phyloP scores from a whole-genome alignment of 2,113 vertebrate species.

The Copsychus sechellarum region DNA sequence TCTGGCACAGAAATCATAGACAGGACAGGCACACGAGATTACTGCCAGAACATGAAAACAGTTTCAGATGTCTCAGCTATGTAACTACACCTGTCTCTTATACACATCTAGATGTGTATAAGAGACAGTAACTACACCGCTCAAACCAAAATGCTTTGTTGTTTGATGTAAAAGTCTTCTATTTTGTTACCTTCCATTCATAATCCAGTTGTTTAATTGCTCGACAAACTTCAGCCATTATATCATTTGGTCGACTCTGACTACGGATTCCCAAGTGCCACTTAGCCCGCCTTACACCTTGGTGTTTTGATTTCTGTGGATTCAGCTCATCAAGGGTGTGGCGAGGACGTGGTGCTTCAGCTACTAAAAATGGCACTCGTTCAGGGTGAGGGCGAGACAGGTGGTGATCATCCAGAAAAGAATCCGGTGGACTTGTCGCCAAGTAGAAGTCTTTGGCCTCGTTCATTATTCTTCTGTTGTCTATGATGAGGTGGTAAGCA shows the following conservation, averaged over 20 bases:
- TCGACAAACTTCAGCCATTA: slow-evolving; percentile 97
- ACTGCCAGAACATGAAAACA: neutral
- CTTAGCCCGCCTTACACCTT: slow-evolving; percentile 92
- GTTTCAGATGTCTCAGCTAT: neutral
- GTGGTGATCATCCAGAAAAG: slow-evolving; percentile 92
- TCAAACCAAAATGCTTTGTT: neutral
- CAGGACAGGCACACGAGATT: neutral
- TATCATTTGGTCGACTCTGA: slow-evolving; percentile 95
- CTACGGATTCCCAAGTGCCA: slow-evolving; percentile 98
- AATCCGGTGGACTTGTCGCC: slow-evolving; percentile 94
- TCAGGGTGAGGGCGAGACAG: slow-evolving; percentile 90
- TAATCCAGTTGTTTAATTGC: slow-evolving; percentile 98
- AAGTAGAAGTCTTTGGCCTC: slow-evolving; percentile 99
- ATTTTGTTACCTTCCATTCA: slow-evolving; percentile 92
- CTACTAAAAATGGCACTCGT: slow-evolving; percentile 90
- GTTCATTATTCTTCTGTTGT: slow-evolving; percentile 98
- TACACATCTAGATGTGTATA: too few species aligned
- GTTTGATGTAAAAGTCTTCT: neutral
- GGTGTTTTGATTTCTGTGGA: slow-evolving; percentile 97
- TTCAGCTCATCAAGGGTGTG: slow-evolving; percentile 96
- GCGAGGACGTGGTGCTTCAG: slow-evolving; percentile 86
- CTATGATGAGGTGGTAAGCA: slow-evolving; percentile 97
- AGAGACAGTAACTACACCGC: neutral
- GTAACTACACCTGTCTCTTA: neutral
- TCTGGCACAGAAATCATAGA: neutral